These are phyloP conservation scores for Perithous albicinctus DNA, from an alignment of 2,888 invertebrate genomes.

Conservation along the genomic window DNA sequence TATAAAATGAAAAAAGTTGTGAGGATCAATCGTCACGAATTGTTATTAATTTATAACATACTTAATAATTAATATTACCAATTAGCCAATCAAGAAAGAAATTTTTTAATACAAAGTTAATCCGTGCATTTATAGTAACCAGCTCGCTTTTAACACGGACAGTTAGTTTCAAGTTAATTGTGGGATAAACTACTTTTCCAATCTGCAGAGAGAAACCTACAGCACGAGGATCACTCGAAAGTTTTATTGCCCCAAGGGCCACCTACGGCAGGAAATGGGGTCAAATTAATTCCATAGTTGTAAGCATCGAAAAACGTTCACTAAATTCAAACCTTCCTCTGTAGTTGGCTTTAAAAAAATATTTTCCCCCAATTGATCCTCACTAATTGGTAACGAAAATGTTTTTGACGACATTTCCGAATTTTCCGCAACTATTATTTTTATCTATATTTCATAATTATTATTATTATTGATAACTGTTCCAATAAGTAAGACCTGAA, in stretches of 20 bases:
- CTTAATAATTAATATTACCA: neutral
- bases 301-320: neutral
- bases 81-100: neutral
- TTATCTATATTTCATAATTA: neutral
- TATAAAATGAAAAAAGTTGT: too few relatives aligned
- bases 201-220: neutral
- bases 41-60: too few relatives aligned
- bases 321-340: neutral
- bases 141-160: neutral
- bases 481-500: neutral
- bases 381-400: neutral
- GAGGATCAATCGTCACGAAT: too few relatives aligned
- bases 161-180: constrained; percentile 11
- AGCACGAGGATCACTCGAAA: neutral
- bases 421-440: too few relatives aligned
- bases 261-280: neutral
- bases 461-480: neutral
- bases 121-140: neutral
- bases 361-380: neutral
- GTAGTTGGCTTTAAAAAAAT: neutral
- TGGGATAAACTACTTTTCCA: constrained; percentile 11
- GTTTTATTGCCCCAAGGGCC: constrained; percentile 19
- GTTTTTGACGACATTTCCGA: too few relatives aligned
- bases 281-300: constrained; percentile 2
- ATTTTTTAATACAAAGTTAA: neutral